Evolutionary conservation across 2,888 invertebrate species (phyloP), one percentile per base, ranked within the genome.

Genomic region (Agonopterix alstromeriana): DNA sequence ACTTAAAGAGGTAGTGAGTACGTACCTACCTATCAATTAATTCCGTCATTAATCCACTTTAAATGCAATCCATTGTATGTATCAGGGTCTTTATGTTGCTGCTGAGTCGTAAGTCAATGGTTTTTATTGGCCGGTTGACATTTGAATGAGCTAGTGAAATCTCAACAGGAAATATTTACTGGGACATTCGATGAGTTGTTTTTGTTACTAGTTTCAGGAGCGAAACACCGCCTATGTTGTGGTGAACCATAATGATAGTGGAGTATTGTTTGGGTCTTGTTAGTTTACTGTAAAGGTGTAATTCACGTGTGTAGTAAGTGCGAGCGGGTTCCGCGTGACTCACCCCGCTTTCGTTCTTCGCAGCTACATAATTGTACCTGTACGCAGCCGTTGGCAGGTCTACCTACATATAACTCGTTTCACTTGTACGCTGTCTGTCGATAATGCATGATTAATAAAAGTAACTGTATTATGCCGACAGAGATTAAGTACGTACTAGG

Each of bases 291-390:
- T 45, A 10, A 9, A 14, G 8, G 45, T 40, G 48, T 43, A 47
- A 51, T 51, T 48, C 51, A 48, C 46, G 42, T 61, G 61, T 66
- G 53, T 56, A 58, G 60, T 54, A 38, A 10, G n/a, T 64, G 56
- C 56, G 60, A 51, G 51, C 59, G 51, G 56, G 72, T 71, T 73
- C 67, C 70, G 70, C 72, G 63, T 82, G 82, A 82, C 68, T 83
- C 78, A 82, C 64, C 48, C 48, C 66, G 79, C 77, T 81, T 83
- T 83, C 78, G 70, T 75, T 75, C 70, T 78, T 77, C 66, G 68
- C 73, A 73, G 72, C 66, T 68, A 73, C 60, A 61, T 77, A 69
- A 73, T 71, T 53, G 53, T 46, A 57, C 46, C 56, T 46, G 52
- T 52, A 45, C 50, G 35, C 55, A 54, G 62, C 60, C 67, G 65